phyloP scores from a whole-genome alignment of 2,113 vertebrate genomes.

The Salvelinus fontinalis region DNA sequence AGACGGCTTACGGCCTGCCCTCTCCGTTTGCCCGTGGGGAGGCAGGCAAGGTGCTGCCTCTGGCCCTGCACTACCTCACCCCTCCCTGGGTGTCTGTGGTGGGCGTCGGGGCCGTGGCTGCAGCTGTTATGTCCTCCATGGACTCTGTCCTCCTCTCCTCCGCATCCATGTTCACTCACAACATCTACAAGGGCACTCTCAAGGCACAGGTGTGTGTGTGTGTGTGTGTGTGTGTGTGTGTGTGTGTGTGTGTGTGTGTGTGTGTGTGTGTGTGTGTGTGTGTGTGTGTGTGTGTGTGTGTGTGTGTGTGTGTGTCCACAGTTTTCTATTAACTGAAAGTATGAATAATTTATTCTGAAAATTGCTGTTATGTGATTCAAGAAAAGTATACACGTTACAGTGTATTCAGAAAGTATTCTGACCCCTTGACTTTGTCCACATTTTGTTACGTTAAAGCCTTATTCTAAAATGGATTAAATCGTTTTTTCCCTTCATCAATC shows the following conservation, averaged over 20 bases:
- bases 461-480: too few relatives aligned
- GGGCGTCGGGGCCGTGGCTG: slow-evolving; percentile 67
- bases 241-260: not conserved
- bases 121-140: slow-evolving; percentile 70
- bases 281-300: not conserved
- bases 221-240: not conserved
- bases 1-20: slow-evolving; percentile 76
- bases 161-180: slow-evolving; percentile 66
- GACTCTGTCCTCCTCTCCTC: slow-evolving; percentile 71
- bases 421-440: too few relatives aligned
- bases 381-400: not conserved
- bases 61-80: slow-evolving; percentile 75
- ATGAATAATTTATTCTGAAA: not conserved
- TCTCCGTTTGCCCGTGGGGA: slow-evolving; percentile 72
- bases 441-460: too few relatives aligned
- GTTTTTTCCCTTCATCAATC: too few relatives aligned
- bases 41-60: slow-evolving; percentile 70
- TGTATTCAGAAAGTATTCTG: too few relatives aligned
- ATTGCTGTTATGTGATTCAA: not conserved
- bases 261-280: slow-evolving; percentile 47
- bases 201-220: slow-evolving; percentile 65
- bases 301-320: not conserved
- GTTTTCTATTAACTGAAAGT: not conserved
- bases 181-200: slow-evolving; percentile 74
- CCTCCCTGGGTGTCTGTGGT: slow-evolving; percentile 66